phyloP scores from a whole-genome alignment of 2,113 vertebrate genomes.

The Ivindomyrus marchei region DNA sequence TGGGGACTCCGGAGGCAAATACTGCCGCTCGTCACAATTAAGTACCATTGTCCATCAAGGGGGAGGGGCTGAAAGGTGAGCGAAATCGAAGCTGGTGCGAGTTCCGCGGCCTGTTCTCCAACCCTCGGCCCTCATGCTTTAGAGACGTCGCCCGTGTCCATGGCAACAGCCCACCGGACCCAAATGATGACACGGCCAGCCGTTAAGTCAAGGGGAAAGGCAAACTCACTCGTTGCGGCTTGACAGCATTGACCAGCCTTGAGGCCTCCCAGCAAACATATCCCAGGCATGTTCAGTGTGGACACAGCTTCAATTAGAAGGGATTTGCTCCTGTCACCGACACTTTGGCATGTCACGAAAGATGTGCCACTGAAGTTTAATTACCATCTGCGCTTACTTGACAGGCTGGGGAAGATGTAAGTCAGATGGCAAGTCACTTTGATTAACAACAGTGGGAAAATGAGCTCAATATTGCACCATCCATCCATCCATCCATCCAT shows the following conservation, averaged over 20 bases:
- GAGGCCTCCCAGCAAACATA: background rate
- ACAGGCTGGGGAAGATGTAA: background rate
- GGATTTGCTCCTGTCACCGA: background rate
- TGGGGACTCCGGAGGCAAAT: background rate
- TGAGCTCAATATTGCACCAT: background rate
- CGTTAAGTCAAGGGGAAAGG: background rate
- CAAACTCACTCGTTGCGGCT: background rate
- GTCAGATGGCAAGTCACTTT: background rate
- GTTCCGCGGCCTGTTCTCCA: background rate
- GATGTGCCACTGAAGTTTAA: background rate
- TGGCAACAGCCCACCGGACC: background rate
- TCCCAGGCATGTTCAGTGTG: background rate
- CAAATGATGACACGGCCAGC: background rate
- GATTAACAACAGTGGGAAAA: background rate
- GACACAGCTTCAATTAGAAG: no score
- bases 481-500: no score
- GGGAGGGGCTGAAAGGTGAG: background rate
- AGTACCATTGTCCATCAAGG: background rate
- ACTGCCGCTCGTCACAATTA: conserved; percentile 12
- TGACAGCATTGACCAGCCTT: background rate
- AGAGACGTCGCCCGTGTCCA: background rate
- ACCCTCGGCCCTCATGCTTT: background rate
- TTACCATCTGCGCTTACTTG: background rate
- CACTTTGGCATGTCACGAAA: background rate
- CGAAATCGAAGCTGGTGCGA: background rate